Percentiles rank a stretch among this genome's conserved stretches.
These are phyloP conservation scores for Dryobates pubescens DNA, from an alignment of 2,797 vertebrate species.

Conservation along the genomic window DNA sequence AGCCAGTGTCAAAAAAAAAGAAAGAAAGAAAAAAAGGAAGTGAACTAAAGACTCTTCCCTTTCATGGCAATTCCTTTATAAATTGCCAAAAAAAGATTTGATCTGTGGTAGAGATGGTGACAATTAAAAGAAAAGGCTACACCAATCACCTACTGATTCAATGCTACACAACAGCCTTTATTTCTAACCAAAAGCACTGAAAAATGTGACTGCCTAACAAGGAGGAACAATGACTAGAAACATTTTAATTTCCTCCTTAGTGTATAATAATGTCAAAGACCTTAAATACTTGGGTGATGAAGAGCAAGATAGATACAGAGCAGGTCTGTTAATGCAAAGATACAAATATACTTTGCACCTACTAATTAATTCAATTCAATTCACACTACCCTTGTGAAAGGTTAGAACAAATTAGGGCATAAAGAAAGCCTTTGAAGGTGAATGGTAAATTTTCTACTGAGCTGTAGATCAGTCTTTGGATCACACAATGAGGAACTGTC, in stretches of 20 bases:
- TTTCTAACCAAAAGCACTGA: conserved; percentile 5
- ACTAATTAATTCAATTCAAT: not conserved
- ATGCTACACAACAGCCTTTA: not conserved
- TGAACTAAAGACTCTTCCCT: not conserved
- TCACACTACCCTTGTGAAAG: not conserved
- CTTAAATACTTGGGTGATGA: not conserved
- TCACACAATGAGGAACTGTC: not conserved
- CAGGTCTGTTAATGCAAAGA: not conserved
- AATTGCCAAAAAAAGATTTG: not conserved
- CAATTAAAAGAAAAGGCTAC: conserved; percentile 53
- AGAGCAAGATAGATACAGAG: not conserved
- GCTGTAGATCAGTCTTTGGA: not conserved
- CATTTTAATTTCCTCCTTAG: conserved; percentile 18
- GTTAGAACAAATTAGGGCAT: not conserved
- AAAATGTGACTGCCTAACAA: conserved; percentile 10
- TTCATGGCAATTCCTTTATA: not conserved
- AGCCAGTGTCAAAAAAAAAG: not conserved
- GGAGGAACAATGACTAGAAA: not conserved
- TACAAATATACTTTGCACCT: not conserved
- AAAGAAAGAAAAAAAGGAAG: not conserved
- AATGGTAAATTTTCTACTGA: not conserved
- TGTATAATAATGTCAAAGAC: not conserved
- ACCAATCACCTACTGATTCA: conserved; percentile 44
- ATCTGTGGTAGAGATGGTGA: not conserved
- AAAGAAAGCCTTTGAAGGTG: not conserved